Percentiles rank a stretch among this genome's conserved stretches.
phyloP scores from a whole-genome alignment of 2,113 vertebrate genomes.

The Macquaria ambigua region DNA sequence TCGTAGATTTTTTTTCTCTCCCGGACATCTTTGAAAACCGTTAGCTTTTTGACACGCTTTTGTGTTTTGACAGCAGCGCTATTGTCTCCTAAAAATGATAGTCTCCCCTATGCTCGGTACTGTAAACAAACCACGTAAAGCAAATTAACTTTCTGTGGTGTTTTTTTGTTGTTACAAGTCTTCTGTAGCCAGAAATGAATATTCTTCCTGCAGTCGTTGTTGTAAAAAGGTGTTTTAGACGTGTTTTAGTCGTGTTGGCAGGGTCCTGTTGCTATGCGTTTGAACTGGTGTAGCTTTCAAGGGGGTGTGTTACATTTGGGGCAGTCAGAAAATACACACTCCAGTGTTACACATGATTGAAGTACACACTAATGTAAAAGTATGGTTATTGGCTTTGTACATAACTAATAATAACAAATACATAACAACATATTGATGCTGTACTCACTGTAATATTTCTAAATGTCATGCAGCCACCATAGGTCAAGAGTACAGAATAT shows the following conservation, averaged over 20 bases:
- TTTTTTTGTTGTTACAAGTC: neutral
- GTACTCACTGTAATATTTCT: neutral
- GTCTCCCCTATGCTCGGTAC: neutral
- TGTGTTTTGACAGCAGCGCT: slow-evolving; percentile 54
- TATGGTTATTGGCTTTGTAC: neutral
- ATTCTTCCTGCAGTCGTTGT: neutral
- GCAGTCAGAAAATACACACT: slow-evolving; percentile 50
- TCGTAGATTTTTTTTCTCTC: neutral
- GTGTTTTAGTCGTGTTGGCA: slow-evolving; percentile 17
- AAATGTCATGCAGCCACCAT: neutral
- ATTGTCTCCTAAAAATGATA: slow-evolving; percentile 33
- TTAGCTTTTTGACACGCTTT: neutral
- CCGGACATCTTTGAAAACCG: slow-evolving; percentile 1
- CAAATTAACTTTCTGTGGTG: slow-evolving; percentile 3
- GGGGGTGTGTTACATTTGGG: slow-evolving; percentile 71
- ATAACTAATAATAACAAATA: neutral
- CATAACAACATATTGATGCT: neutral
- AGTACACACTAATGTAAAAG: neutral
- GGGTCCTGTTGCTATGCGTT: slow-evolving; percentile 45
- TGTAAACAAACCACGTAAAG: neutral
- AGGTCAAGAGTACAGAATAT: slow-evolving; percentile 1
- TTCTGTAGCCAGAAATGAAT: rapidly evolving
- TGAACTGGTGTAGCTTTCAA: slow-evolving; percentile 21
- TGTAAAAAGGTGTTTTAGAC: neutral
- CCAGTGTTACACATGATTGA: neutral